Evolutionary conservation across 2,888 invertebrate species (phyloP), one percentile per base, ranked within the genome.

Genomic region (Hololepta plana): DNA sequence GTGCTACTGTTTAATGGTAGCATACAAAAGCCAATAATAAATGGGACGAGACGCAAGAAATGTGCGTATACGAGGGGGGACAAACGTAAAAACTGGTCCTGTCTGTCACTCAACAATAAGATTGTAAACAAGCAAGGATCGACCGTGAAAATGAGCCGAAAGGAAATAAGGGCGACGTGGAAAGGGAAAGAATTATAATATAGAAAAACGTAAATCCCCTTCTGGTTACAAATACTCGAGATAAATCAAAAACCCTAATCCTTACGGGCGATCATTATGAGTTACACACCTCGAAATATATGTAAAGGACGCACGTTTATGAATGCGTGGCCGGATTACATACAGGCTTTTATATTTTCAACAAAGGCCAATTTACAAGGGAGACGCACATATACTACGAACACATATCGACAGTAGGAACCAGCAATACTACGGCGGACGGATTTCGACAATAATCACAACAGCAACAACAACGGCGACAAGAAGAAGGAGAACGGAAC

Each of bases 211-310:
- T 10, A 47, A 48, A 49, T 48, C 48, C 43, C 35, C 44, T n/a
- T n/a, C n/a, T n/a, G 45, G 47, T 47, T 49, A 48, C 47, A 49
- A 50, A 49, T 50, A 49, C 48, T 49, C 44, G 41, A 48, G 45
- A 49, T 48, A 49, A 48, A 50, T 49, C 48, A n/a, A n/a, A n/a
- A n/a, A 46, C 45, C 44, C 44, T 48, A 47, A 49, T 49, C 47
- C 45, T 33, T 12, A 24, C 20, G 20, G 31, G 28, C 26, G 17
- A 24, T 36, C 33, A 37, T 37, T 32, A 32, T 9, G 7, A 8
- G 8, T 8, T n/a, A 6, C 22, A 6, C 22, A 7, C 8, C n/a
- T 22, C 10, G 8, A 6, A 15, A n/a, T n/a, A n/a, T n/a, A n/a
- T n/a, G n/a, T n/a, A n/a, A n/a, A n/a, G n/a, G n/a, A n/a, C n/a